Evolutionary conservation across 35 echinoderm and acorn worm species (phyloP), one percentile per base, ranked within the genome.

Genomic region (Apostichopus californicus): DNA sequence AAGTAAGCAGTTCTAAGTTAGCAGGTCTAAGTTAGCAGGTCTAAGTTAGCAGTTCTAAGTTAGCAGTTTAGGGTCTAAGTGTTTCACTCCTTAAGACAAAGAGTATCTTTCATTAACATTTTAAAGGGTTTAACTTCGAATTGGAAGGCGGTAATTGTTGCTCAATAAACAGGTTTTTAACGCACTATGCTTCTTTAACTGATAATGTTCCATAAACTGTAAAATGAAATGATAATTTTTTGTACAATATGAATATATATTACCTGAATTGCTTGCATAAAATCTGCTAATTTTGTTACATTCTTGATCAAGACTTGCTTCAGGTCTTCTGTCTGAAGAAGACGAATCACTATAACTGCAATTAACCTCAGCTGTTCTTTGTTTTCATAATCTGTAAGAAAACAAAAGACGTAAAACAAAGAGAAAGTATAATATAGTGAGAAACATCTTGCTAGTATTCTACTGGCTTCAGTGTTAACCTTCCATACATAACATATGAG

Each of bases 201-300:
- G 34, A 46, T 46, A 12, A 61, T 61, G 58, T 61, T 61, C 58
- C 28, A 56, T 86, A 46, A 46, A 46, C 2, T 46, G 34, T 46
- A 46, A 3, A 46, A 3, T 5, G 17, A 87, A 55, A 0, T 56
- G 6, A 78, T 77, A 89, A 12, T 57, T 23, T 54, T 90, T 34
- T 68, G 34, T 46, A 4, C 34, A 46, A 46, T 46, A 4, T 46
- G 34, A 46, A 46, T 3, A 46, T 3, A 46, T 66, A 77, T 91
- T 90, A 95, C 94, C 91, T 90, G 46, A 15, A 95, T 73, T 56
- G 86, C 73, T 56, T 66, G 13, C n/a, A 92, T 79, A 63, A 92
- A 78, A 17, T 84, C 18, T 73, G 55, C 34, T 12, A 92, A 54
- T 18, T 53, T 28, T 57, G 89, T 57, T 17, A 78, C 55, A 24